Evolutionary conservation across 2,113 vertebrate species (phyloP), one percentile per base, ranked within the genome.

Genomic region (Calypte anna): DNA sequence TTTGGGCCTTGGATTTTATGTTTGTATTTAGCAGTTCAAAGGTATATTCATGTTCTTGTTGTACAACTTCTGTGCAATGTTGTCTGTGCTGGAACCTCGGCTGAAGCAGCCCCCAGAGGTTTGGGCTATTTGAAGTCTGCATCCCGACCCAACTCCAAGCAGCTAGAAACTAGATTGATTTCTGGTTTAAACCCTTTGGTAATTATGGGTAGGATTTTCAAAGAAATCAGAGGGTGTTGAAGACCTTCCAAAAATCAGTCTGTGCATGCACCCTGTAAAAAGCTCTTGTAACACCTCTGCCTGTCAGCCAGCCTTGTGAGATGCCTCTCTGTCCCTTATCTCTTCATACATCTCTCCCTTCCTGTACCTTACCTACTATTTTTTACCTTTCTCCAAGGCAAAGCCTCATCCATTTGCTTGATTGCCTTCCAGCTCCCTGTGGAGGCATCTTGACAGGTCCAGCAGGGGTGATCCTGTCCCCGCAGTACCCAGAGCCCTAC

Each of bases 401-500:
- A 9, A n/a, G 14, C 14, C 87, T 72, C 24, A 21, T 7, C 6
- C 4, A 36, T 50, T 8, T 86, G 58, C 62, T 88, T 79, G 64
- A 10, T 63, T 58, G 23, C 84, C 90, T 53, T 27, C 93, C 96
- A 99, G 99, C 99, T 96, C 99, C 99, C 3, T 99, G 99, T 3
- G 99, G 99, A 5, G 99, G 99, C 14, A 98, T 99, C 96, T 92
- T 99, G 95, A 99, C 98, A 0, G 99, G 99, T 17, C 99, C 99
- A 0, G 98, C 98, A 0, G 99, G 99, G 46, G 97, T 99, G 87
- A 99, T 99, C 95, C 95, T 99, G 90, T 99, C 99, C 28, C 99
- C 99, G 2, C 98, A 99, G 96, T 99, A 99, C 73, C 99, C 99
- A 0, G 99, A 99, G 91, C 99, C 99, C 0, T 99, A 99, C 74